phyloP scores from a whole-genome alignment of 2,888 invertebrate genomes.

The Ganaspis brasiliensis region DNA sequence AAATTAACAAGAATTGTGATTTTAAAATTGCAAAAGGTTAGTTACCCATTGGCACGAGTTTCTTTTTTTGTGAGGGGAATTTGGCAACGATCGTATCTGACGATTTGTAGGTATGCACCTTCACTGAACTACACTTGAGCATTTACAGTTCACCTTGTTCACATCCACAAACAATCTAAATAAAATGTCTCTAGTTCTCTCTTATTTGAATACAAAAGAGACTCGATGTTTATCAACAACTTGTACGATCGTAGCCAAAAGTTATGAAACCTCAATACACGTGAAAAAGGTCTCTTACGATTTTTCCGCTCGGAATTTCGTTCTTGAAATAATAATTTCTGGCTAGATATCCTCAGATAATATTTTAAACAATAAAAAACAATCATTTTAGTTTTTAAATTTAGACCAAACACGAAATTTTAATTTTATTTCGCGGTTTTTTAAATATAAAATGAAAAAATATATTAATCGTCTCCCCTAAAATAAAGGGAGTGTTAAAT shows the following conservation, averaged over 20 bases:
- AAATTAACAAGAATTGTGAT: not conserved
- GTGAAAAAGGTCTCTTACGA: too few relatives aligned
- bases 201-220: slow-evolving; percentile 18
- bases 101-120: slow-evolving; percentile 27
- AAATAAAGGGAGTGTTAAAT: too few relatives aligned
- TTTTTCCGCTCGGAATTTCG: too few relatives aligned
- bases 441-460: too few relatives aligned
- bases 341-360: too few relatives aligned
- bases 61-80: not conserved
- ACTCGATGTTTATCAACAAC: slow-evolving; percentile 28
- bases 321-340: too few relatives aligned
- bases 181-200: not conserved
- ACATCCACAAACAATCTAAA: not conserved
- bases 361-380: too few relatives aligned
- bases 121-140: slow-evolving; percentile 18
- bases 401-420: too few relatives aligned
- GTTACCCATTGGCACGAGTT: slow-evolving; percentile 20
- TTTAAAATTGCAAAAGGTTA: not conserved
- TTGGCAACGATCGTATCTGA: slow-evolving; percentile 28
- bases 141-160: not conserved
- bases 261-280: slow-evolving; percentile 11
- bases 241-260: slow-evolving; percentile 12
- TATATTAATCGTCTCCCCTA: too few relatives aligned
- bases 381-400: too few relatives aligned
- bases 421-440: too few relatives aligned